These are phyloP conservation scores for Phlogophora meticulosa DNA, from an alignment of 2,888 invertebrate genomes.

Conservation along the genomic window DNA sequence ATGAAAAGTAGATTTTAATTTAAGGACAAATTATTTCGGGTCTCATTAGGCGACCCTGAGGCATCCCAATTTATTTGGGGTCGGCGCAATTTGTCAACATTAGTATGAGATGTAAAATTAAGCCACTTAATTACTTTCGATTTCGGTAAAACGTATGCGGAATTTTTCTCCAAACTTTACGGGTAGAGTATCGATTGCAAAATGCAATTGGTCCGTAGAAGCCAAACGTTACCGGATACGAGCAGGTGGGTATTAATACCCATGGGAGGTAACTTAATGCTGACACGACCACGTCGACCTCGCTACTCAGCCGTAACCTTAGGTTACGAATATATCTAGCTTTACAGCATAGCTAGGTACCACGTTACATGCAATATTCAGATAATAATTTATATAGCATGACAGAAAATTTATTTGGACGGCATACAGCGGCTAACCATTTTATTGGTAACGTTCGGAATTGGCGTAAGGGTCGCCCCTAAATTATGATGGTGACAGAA, in stretches of 20 bases:
- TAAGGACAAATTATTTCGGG: conserved; percentile 12
- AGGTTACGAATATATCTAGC: conserved; percentile 24
- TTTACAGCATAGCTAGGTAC: background rate
- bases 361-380: conserved; percentile 13
- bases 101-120: conserved; percentile 25
- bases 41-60: conserved; percentile 12
- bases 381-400: conserved; percentile 23
- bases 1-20: conserved; percentile 19
- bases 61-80: conserved; percentile 36
- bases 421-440: conserved; percentile 11
- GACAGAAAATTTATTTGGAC: conserved; percentile 17
- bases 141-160: background rate
- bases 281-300: conserved; percentile 72
- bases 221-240: conserved; percentile 77
- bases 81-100: conserved; percentile 17
- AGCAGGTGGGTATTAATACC: conserved; percentile 80
- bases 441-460: conserved; percentile 10
- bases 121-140: background rate
- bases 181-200: conserved; percentile 53
- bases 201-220: conserved; percentile 60
- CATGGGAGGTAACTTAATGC: conserved; percentile 84
- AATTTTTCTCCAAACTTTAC: conserved; percentile 11
- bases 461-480: conserved; percentile 21
- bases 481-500: conserved; percentile 28
- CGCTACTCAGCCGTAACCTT: conserved; percentile 77